A percentile compares a stretch with the other conserved stretches of the same genome.
Conservation (phyloP, 2,113 vertebrate genomes). For the Arizona elegans region DNA sequence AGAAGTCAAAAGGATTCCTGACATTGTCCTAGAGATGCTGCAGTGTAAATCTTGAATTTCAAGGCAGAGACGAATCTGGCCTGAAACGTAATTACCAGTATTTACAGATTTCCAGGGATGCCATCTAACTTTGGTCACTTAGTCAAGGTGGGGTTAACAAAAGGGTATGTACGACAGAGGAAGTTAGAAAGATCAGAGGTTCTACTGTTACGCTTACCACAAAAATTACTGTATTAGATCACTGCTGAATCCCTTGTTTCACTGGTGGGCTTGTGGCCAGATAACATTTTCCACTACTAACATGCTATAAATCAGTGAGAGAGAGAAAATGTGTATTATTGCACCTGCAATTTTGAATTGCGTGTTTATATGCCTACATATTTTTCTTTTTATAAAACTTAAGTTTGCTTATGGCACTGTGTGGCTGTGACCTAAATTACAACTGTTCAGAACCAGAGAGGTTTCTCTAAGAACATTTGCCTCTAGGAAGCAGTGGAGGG, state of each 20-base stretch:
- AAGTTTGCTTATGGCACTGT: neutral
- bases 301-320: neutral
- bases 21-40: neutral
- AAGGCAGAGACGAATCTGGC: neutral
- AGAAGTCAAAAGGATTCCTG: neutral
- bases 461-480: neutral
- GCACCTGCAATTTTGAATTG: neutral
- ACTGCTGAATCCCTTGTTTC: neutral
- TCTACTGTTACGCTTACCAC: neutral
- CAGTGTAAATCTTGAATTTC: neutral
- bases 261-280: neutral
- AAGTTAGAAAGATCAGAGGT: neutral
- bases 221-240: neutral
- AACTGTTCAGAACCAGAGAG: neutral
- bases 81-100: neutral
- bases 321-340: neutral
- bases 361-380: neutral
- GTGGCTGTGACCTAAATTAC: neutral
- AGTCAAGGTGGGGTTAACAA: neutral
- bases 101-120: neutral
- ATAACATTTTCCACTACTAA: constrained; percentile 1
- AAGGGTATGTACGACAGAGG: neutral
- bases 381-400: neutral
- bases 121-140: neutral
- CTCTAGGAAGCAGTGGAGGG: no score